Percentiles rank a stretch among this genome's conserved stretches.
phyloP scores from a whole-genome alignment of 2,888 invertebrate species.

The Panzeria rudis region DNA sequence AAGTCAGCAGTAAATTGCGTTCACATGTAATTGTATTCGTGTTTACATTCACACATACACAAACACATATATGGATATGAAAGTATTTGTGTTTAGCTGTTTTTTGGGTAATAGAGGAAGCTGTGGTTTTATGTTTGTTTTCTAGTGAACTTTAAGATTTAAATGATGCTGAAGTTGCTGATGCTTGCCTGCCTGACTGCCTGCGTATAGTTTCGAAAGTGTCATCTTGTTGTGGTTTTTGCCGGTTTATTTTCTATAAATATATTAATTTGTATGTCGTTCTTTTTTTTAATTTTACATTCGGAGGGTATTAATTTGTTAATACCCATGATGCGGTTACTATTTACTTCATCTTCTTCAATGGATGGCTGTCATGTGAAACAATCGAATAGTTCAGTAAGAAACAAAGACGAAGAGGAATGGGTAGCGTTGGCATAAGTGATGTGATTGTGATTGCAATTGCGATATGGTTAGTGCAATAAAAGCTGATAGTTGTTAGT shows the following conservation, averaged over 20 bases:
- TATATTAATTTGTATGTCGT: conserved; percentile 12
- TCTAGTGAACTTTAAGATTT: conserved; percentile 39
- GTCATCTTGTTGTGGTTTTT: conserved; percentile 67
- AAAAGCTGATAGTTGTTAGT: conserved; percentile 53
- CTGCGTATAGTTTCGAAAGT: conserved; percentile 54
- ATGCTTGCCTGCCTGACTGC: conserved; percentile 16
- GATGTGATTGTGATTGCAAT: conserved; percentile 59
- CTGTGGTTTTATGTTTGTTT: conserved; percentile 64
- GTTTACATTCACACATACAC: background rate
- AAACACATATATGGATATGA: background rate
- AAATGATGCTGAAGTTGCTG: conserved; percentile 39
- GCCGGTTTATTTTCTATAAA: conserved; percentile 46
- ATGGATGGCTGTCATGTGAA: conserved; percentile 64
- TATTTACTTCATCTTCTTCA: conserved; percentile 37
- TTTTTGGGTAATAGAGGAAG: conserved; percentile 69
- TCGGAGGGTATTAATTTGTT: conserved; percentile 63
- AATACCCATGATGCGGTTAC: conserved; percentile 63
- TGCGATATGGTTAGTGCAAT: conserved; percentile 57
- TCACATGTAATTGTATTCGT: background rate
- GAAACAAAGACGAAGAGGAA: conserved; percentile 25
- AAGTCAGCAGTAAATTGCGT: conserved; percentile 62
- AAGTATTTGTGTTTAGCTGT: conserved; percentile 7
- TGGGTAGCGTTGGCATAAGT: background rate
- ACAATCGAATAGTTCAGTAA: conserved; percentile 39
- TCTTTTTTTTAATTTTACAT: conserved; percentile 31